phyloP scores from a whole-genome alignment of 2,888 invertebrate genomes.

The Latrodectus hesperus region DNA sequence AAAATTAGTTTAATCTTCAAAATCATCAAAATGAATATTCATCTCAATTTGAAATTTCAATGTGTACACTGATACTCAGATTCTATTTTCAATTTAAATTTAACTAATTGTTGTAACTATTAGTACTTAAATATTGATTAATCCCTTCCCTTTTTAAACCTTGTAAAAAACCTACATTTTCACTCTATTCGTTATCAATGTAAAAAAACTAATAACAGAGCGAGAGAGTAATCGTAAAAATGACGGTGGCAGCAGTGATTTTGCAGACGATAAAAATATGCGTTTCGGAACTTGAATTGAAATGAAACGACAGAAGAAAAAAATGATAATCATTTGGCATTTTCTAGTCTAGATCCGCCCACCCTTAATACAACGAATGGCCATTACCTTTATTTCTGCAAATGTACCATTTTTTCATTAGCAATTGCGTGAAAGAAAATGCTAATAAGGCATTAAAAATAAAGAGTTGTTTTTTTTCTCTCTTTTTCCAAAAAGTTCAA shows the following conservation, averaged over 20 bases:
- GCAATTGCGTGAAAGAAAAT: constrained; percentile 39
- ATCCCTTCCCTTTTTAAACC: no score
- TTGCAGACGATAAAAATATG: constrained; percentile 30
- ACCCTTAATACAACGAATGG: constrained; percentile 45
- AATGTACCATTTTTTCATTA: constrained; percentile 8
- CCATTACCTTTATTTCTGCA: constrained; percentile 55
- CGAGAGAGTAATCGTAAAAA: not conserved
- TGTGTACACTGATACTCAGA: no score
- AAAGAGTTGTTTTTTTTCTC: no score
- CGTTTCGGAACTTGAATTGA: constrained; percentile 33
- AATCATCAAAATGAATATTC: no score
- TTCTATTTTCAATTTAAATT: no score
- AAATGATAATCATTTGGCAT: not conserved
- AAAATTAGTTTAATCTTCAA: no score
- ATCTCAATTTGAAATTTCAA: no score
- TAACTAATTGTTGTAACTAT: no score
- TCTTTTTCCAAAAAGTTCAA: no score
- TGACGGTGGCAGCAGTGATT: constrained; percentile 17
- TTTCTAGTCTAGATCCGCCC: constrained; percentile 22
- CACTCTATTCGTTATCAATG: not conserved
- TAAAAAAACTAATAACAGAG: not conserved
- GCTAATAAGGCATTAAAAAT: constrained; percentile 25
- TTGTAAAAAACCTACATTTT: no score
- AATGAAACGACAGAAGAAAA: constrained; percentile 19
- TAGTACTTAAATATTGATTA: no score